Evolutionary conservation across 2,113 vertebrate species (phyloP).

Genomic region (Vidua macroura): DNA sequence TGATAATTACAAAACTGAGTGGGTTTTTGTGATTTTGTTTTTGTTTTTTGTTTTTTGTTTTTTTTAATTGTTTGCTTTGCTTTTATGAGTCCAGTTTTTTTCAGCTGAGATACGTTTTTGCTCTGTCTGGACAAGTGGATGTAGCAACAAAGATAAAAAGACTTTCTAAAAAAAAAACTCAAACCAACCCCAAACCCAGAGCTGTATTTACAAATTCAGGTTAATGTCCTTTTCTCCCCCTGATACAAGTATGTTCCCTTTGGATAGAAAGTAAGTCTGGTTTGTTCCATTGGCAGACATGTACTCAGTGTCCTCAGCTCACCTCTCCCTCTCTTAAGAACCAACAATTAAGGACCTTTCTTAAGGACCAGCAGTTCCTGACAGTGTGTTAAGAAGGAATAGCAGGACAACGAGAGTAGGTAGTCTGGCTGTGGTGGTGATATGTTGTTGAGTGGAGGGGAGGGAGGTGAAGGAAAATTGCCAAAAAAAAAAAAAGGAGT

Average conservation of each 20-base stretch:
- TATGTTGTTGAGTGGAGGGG: background rate
- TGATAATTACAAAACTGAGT: background rate
- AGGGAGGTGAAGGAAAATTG: background rate
- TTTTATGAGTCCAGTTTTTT: background rate
- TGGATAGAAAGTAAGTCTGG: background rate
- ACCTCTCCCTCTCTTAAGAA: background rate
- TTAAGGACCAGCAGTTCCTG: background rate
- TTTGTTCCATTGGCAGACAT: background rate
- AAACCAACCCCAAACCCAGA: background rate
- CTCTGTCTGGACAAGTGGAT: background rate
- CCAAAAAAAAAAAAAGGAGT: background rate
- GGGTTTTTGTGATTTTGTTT: background rate
- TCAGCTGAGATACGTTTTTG: background rate
- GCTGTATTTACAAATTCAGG: background rate
- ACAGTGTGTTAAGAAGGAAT: background rate
- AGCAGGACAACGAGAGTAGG: background rate
- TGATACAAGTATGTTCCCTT: background rate
- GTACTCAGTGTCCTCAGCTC: background rate
- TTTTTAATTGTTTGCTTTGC: background rate
- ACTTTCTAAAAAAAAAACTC: background rate
- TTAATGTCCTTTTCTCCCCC: background rate
- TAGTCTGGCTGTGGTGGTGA: background rate
- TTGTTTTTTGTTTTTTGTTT: background rate
- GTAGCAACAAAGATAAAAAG: background rate
- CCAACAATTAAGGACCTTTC: background rate